Evolutionary conservation across 2,888 invertebrate genomes (phyloP).

Genomic region (Rambutsinella grinnellia): DNA sequence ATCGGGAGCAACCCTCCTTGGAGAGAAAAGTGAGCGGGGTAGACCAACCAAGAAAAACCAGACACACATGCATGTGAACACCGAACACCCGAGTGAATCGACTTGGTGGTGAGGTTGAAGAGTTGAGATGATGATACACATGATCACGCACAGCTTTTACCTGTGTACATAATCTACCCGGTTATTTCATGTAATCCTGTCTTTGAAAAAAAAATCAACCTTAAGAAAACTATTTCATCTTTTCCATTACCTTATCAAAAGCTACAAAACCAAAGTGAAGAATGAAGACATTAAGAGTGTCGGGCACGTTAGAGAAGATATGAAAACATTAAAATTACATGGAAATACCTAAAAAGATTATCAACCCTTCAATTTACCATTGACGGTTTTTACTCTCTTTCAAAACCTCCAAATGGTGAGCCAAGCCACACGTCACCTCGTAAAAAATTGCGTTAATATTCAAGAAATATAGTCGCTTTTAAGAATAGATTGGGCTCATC

Average conservation of each 20-base stretch:
- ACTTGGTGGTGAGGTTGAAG: too few relatives aligned
- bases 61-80: not conserved
- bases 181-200: too few relatives aligned
- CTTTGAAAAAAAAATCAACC: too few relatives aligned
- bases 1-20: constrained; percentile 17
- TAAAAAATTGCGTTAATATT: too few relatives aligned
- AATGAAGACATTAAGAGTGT: constrained; percentile 50
- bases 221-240: too few relatives aligned
- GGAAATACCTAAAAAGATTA: constrained; percentile 37
- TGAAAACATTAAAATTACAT: constrained; percentile 56
- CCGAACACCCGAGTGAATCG: too few relatives aligned
- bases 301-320: constrained; percentile 51
- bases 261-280: constrained; percentile 13
- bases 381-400: constrained; percentile 27
- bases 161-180: too few relatives aligned
- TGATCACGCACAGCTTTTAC: constrained; percentile 52
- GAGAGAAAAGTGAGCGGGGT: constrained; percentile 21
- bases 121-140: constrained; percentile 48
- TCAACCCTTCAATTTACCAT: constrained; percentile 52
- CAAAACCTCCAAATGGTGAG: not conserved
- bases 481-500: too few relatives aligned
- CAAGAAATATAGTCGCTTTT: too few relatives aligned
- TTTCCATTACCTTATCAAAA: constrained; percentile 51
- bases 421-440: constrained; percentile 41
- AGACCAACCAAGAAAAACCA: constrained; percentile 38